Evolutionary conservation across 1,140 invertebrate species (phyloP).

Genomic region (Patella vulgata): DNA sequence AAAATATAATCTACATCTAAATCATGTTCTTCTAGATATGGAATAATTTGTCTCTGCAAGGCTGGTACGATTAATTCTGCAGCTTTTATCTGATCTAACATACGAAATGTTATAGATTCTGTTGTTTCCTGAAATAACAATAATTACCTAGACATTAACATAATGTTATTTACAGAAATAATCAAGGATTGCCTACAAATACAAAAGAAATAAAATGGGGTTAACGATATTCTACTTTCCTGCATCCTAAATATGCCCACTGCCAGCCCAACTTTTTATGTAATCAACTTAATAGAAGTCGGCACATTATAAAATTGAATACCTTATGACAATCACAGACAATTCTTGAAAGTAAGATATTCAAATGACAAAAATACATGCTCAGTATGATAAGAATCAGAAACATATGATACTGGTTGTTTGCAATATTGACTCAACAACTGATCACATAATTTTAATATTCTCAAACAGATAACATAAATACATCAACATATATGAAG

Average conservation of each 20-base stretch:
- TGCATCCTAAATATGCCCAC: neutral
- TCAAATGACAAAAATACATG: too few relatives aligned
- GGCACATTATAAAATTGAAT: neutral
- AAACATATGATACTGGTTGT: too few relatives aligned
- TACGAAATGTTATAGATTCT: conserved; percentile 54
- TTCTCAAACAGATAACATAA: too few relatives aligned
- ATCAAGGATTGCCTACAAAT: neutral
- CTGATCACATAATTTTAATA: too few relatives aligned
- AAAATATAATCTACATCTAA: conserved; percentile 55
- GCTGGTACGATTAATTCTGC: conserved; percentile 51
- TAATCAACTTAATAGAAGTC: neutral
- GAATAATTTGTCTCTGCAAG: conserved; percentile 46
- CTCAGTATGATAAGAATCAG: too few relatives aligned
- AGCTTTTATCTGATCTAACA: conserved; percentile 56
- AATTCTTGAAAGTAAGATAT: too few relatives aligned
- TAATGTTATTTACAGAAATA: conserved; percentile 1
- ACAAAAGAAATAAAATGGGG: too few relatives aligned
- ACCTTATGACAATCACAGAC: neutral
- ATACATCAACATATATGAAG: too few relatives aligned
- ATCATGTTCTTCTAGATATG: conserved; percentile 56
- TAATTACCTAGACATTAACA: neutral
- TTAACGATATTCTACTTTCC: neutral
- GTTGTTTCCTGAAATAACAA: conserved; percentile 48
- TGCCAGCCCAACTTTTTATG: neutral
- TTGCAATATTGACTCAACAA: too few relatives aligned